Base-by-base conservation (phyloP, 1,140 invertebrate genomes). In the Colletes latitarsis region DNA sequence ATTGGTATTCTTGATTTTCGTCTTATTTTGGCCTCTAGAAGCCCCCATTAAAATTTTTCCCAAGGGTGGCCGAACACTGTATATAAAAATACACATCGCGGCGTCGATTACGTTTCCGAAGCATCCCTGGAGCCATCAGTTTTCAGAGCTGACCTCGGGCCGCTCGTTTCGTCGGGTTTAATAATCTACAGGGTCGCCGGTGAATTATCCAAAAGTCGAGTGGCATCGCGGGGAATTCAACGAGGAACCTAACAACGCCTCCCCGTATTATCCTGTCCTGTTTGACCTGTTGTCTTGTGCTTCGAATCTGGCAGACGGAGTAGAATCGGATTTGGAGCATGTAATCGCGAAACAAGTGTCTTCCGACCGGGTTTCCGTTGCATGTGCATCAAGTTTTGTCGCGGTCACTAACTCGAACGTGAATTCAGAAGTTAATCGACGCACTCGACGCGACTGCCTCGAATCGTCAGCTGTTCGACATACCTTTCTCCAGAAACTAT, bases 261-360 rank as follows among this genome's bases (percentile, higher is more conserved):
- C 43, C 58, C 62, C 43, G 57, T 49, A 60, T 73, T 73, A 52
- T 73, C 41, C 58, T 21, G 10, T 39, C 14, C 55, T 21, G 30
- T 15, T 73, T 58, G 58, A 12, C 62, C 62, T 19, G 12, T 49
- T 73, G 62, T 46, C 19, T 49, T 49, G 71, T 73, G 58, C 68
- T 52, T 15, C 12, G 70, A 41, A 49, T 9, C 15, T 15, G 15
- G 41, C 9, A 39, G 57, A 52, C n/a, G 41, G 57, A 39, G 73
- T 63, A 21, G 52, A 75, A 66, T 66, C n/a, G 62, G 73, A 75
- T 66, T 75, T 75, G 62, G 73, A 75, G 73, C 73, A 49, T 49
- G 62, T 66, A 75, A 75, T 75, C 62, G 73, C 62, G 30, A 66
- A 64, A 75, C 73, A 66, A 55, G 60, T 30, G 49, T 69, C 67